Evolutionary conservation across 2,797 vertebrate genomes (phyloP), one percentile per base, ranked within the genome.

Genomic region (Cirrhinus mrigala): DNA sequence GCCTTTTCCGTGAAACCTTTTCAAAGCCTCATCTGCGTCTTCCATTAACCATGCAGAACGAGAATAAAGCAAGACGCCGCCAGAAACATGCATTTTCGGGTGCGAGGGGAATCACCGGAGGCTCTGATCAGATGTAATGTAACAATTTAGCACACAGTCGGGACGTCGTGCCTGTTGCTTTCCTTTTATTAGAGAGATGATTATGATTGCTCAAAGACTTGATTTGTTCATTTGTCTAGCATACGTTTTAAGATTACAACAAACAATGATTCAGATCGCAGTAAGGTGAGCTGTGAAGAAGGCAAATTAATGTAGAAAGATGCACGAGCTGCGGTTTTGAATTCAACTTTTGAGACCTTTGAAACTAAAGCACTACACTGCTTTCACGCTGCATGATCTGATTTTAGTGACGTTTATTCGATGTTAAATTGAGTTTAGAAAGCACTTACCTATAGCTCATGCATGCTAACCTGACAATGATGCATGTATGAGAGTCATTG

Each of bases 21-120:
- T 93, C 90, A 93, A 92, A 92, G 66, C 89, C 50, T 83, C 82
- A 79, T 84, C 87, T 81, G 85, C 86, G 87, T 71, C 75, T 86
- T 89, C 81, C 60, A 86, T 90, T 83, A 82, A 87, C 82, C 88
- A 87, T 48, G 24, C 69, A 16, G 74, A 85, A 87, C 68, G 15
- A 83, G 83, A 89, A 91, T 83, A 85, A 84, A 82, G 60, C 18
- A 56, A 84, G n/a, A 60, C 44, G 62, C 87, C 70, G 74, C 44
- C 64, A 88, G 83, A 82, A 88, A 83, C 62, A 56, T 68, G 50
- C 75, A 64, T 84, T 84, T 80, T 77, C 50, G 60, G 71, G 85
- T 84, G 74, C 76, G 77, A 78, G 24, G 40, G 58, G 66, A 85
- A 60, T 29, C 4, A 37, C 3, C 56, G 68, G 66, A 86, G 6